Conservation (phyloP, 2,888 invertebrate species). For the Bruchidius siliquastri region DNA sequence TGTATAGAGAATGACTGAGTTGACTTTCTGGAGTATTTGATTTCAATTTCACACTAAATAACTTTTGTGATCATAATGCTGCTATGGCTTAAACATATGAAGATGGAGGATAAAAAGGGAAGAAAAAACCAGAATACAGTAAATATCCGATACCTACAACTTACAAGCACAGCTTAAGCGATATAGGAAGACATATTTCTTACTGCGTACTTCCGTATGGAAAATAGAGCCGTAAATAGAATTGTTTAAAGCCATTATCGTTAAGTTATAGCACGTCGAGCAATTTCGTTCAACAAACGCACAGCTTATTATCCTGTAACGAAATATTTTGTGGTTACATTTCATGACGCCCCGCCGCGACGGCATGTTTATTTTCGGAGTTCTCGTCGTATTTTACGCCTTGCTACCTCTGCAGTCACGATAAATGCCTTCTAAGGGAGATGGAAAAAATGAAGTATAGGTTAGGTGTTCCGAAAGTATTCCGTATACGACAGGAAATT, state of each 20-base stretch:
- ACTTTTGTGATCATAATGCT: too few relatives aligned
- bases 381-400: slow-evolving; percentile 13
- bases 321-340: slow-evolving; percentile 19
- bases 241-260: neutral
- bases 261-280: slow-evolving; percentile 10
- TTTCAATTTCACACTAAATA: too few relatives aligned
- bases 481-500: neutral
- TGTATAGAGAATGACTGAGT: too few relatives aligned
- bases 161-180: neutral
- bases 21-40: too few relatives aligned
- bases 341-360: slow-evolving; percentile 20
- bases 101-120: neutral
- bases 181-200: neutral
- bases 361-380: slow-evolving; percentile 17
- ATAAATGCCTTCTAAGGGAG: neutral
- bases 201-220: neutral
- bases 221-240: neutral
- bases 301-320: slow-evolving; percentile 16
- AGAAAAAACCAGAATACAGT: neutral
- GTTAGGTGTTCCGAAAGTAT: neutral
- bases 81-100: too few relatives aligned
- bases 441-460: neutral
- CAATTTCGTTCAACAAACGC: slow-evolving; percentile 17
- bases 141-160: neutral
- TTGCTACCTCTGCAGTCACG: neutral